These are phyloP conservation scores for Stigmatopora argus DNA, from an alignment of 2,113 vertebrate genomes.

Conservation along the genomic window DNA sequence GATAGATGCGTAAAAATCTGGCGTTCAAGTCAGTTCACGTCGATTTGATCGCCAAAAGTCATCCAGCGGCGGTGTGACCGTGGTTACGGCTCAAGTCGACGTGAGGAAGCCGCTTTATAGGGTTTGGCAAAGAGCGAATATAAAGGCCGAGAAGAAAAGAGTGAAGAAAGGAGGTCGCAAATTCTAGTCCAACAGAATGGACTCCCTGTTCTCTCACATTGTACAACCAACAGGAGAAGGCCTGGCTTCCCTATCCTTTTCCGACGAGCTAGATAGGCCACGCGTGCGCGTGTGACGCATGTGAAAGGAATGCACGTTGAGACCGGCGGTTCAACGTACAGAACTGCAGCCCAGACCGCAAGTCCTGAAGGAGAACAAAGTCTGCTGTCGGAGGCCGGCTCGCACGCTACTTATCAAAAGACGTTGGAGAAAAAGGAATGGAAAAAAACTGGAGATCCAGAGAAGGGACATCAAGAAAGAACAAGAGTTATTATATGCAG, in stretches of 20 bases:
- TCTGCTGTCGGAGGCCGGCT: constrained; percentile 56
- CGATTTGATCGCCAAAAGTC: constrained; percentile 28
- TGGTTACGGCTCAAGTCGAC: constrained; percentile 43
- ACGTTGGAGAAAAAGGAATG: constrained; percentile 9
- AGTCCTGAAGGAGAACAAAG: constrained; percentile 52
- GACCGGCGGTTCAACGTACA: constrained; percentile 49
- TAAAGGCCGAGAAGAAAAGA: constrained; percentile 33
- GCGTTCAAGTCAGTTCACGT: constrained; percentile 23
- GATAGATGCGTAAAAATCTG: constrained; percentile 9
- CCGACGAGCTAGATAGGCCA: constrained; percentile 41
- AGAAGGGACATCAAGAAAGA: neutral
- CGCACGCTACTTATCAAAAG: constrained; percentile 58
- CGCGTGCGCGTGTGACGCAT: constrained; percentile 41
- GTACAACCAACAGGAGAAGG: neutral
- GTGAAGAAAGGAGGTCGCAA: constrained; percentile 17
- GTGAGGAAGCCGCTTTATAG: constrained; percentile 29
- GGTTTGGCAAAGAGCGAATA: constrained; percentile 51
- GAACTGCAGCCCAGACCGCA: constrained; percentile 52
- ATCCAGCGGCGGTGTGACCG: constrained; percentile 41
- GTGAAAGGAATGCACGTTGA: constrained; percentile 54
- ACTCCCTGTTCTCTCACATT: constrained; percentile 21
- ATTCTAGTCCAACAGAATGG: constrained; percentile 47
- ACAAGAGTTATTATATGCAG: neutral
- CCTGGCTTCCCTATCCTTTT: constrained; percentile 9
- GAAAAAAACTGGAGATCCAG: neutral